Evolutionary conservation across 2,797 vertebrate genomes (phyloP), one percentile per base, ranked within the genome.

Genomic region (Tarsius wallacei): DNA sequence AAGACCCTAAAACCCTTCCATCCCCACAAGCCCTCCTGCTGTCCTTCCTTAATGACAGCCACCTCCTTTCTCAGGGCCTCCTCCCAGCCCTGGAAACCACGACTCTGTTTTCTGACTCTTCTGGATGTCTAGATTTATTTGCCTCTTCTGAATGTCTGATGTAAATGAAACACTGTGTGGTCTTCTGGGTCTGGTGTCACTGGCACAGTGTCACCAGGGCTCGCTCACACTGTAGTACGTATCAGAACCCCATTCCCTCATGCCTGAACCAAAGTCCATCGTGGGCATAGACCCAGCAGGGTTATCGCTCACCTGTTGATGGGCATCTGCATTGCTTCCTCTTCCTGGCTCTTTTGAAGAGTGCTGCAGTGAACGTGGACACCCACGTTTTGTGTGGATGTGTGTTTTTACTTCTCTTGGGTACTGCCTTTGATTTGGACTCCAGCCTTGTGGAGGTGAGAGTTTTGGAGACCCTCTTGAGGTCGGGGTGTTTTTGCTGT

Each of bases 161-260:
- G 22, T 33, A 33, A 49, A n/a, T 47, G 15, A n/a, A 80, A 36
- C 31, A n/a, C 1, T 24, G 0, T n/a, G 57, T 74, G 55, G n/a
- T 21, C 22, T 55, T n/a, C 7, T 31, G 6, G 88, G 17, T 70
- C 6, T 22, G 57, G 13, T 21, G 2, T 24, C 10, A 6, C 22
- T 0, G 1, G 68, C 49, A 12, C 22, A 17, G 0, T 57, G 68
- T 61, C 26, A 24, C 24, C 7, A 4, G 4, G 68, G 22, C 19
- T 15, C 5, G 0, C 26, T 21, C 7, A 14, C 10, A 2, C 9
- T 80, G 22, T 3, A 1, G 4, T 0, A 5, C 2, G 6, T 31
- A 15, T 59, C 2, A 14, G 31, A 22, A 57, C 76, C 9, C n/a
- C 21, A 12, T 31, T 64, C 17, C 36, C 21, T 47, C 8, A 5